Conservation (phyloP, 2,888 invertebrate genomes). For the Enchytraeus crypticus region DNA sequence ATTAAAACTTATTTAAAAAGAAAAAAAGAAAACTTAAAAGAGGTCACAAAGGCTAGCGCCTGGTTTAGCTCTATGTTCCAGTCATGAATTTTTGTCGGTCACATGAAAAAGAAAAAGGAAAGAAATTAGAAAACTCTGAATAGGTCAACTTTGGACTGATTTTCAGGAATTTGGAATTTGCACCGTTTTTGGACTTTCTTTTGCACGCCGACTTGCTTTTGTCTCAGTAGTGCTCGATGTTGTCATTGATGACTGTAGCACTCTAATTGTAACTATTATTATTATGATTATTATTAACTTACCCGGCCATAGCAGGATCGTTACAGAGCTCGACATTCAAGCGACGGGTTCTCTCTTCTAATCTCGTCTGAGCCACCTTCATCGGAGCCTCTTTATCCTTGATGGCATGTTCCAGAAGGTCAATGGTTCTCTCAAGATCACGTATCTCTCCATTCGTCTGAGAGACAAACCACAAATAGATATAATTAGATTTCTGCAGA, state of each 20-base stretch:
- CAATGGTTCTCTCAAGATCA: slow-evolving; percentile 81
- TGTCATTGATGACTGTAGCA: no score
- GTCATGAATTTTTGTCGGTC: no score
- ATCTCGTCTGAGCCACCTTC: slow-evolving; percentile 64
- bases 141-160: slow-evolving; percentile 56
- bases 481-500: background rate
- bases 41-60: no score
- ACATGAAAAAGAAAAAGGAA: background rate
- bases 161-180: no score
- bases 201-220: no score
- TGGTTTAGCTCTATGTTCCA: no score
- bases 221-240: no score
- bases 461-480: slow-evolving; percentile 10
- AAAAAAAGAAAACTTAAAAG: no score
- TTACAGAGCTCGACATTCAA: slow-evolving; percentile 82
- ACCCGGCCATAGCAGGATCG: slow-evolving; percentile 70
- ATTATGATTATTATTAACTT: no score
- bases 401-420: slow-evolving; percentile 76
- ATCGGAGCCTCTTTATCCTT: slow-evolving; percentile 63
- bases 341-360: slow-evolving; percentile 79
- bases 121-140: background rate
- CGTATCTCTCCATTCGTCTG: slow-evolving; percentile 84
- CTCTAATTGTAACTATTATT: no score
- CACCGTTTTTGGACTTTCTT: no score
- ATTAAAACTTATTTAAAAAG: no score